Conservation (phyloP, 2,888 invertebrate species). For the Lasioglossum oenotherae region DNA sequence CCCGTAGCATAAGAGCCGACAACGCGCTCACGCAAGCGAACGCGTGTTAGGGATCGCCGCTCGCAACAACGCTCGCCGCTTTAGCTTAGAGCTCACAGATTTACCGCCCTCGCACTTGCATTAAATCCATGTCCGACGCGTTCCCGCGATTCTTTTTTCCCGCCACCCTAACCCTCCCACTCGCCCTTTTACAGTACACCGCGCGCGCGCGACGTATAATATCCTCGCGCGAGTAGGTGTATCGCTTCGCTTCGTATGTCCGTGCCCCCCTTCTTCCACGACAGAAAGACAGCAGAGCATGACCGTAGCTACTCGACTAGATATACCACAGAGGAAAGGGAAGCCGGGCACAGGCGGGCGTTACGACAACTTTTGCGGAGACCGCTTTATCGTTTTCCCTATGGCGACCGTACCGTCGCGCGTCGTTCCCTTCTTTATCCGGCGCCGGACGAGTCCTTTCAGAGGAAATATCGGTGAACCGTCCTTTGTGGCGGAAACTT, state of each 20-base stretch:
- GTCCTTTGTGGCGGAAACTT: neutral
- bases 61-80: neutral
- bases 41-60: neutral
- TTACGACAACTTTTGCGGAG: neutral
- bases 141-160: conserved; percentile 19
- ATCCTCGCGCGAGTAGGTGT: conserved; percentile 18
- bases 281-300: neutral
- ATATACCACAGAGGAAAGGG: neutral
- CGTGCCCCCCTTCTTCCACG: neutral
- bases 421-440: neutral
- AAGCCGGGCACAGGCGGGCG: neutral
- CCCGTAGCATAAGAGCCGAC: neutral
- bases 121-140: conserved; percentile 33
- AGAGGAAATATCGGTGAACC: neutral
- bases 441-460: conserved; percentile 6
- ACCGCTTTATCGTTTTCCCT: conserved; percentile 10
- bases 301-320: neutral
- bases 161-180: conserved; percentile 20
- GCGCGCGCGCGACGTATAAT: neutral
- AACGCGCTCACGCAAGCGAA: conserved; percentile 13
- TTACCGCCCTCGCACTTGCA: conserved; percentile 25
- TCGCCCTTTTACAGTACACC: conserved; percentile 19
- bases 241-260: neutral
- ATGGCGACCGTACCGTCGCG: neutral
- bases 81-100: conserved; percentile 18